A percentile compares a stretch with the other conserved stretches of the same genome.
These are phyloP conservation scores for Lophotis ruficrista DNA, from an alignment of 2,113 vertebrate genomes.

Conservation along the genomic window DNA sequence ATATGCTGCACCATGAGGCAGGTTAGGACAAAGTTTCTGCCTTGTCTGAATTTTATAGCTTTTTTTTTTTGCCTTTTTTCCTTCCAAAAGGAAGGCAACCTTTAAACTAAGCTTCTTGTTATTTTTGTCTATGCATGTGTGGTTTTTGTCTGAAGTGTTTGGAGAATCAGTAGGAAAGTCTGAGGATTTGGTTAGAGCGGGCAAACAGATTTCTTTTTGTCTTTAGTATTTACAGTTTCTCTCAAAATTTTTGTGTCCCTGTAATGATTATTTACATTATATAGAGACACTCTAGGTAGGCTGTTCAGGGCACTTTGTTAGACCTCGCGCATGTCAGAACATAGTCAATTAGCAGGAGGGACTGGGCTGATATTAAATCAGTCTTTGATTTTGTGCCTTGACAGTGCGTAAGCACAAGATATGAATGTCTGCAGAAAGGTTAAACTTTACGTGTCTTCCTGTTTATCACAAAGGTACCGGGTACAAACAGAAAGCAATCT, in stretches of 20 bases:
- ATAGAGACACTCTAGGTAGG: neutral
- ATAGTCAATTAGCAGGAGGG: neutral
- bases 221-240: neutral
- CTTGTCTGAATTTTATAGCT: neutral
- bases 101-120: constrained; percentile 1
- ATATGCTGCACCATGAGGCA: neutral
- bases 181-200: neutral
- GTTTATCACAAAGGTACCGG: constrained; percentile 59
- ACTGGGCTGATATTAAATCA: neutral
- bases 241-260: neutral
- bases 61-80: no score
- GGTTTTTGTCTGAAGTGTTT: neutral
- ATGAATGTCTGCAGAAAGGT: constrained; percentile 60
- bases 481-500: constrained; percentile 56
- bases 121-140: neutral
- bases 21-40: constrained; percentile 42
- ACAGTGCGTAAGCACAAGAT: neutral
- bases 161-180: neutral
- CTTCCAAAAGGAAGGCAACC: neutral
- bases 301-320: neutral
- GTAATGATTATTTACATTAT: neutral
- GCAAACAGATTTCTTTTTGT: neutral
- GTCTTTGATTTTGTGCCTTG: constrained; percentile 17
- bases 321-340: neutral
- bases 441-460: constrained; percentile 65